phyloP scores from a whole-genome alignment of 2,797 vertebrate genomes.

The Siniperca obscura region DNA sequence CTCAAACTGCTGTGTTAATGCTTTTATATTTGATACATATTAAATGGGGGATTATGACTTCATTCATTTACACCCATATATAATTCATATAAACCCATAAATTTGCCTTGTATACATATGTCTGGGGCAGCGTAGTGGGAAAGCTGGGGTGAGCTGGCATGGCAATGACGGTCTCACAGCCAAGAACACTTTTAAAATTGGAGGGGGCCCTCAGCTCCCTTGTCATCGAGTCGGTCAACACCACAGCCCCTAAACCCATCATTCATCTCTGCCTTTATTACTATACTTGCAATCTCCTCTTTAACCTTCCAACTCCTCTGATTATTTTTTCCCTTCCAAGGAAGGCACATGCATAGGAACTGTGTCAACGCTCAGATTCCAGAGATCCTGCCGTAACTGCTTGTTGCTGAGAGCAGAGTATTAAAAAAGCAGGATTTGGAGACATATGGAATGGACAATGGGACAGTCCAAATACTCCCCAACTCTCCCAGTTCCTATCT shows the following conservation, averaged over 20 bases:
- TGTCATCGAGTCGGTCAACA: conserved; percentile 78
- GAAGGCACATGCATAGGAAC: conserved; percentile 41
- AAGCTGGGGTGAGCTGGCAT: conserved; percentile 72
- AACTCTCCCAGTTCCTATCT: conserved; percentile 11
- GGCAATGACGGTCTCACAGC: conserved; percentile 65
- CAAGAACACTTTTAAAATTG: conserved; percentile 80
- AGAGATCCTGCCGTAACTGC: conserved; percentile 12
- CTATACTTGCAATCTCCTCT: conserved; percentile 64
- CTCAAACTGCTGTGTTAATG: conserved; percentile 61
- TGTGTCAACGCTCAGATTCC: conserved; percentile 33
- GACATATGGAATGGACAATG: conserved; percentile 11
- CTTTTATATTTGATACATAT: conserved; percentile 79
- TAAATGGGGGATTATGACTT: conserved; percentile 81
- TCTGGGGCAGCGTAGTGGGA: conserved; percentile 61
- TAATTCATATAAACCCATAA: conserved; percentile 79
- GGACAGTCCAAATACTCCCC: not conserved
- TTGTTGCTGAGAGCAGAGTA: not conserved
- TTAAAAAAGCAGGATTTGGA: conserved; percentile 33
- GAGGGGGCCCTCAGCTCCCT: conserved; percentile 70
- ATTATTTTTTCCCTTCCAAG: conserved; percentile 45
- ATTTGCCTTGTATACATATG: conserved; percentile 73
- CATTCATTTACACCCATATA: conserved; percentile 82
- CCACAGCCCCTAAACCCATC: conserved; percentile 74
- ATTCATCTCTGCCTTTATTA: conserved; percentile 79
- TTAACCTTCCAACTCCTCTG: conserved; percentile 63